Evolutionary conservation across 2,888 invertebrate genomes (phyloP), one percentile per base, ranked within the genome.

Genomic region (Mythimna vitellina): DNA sequence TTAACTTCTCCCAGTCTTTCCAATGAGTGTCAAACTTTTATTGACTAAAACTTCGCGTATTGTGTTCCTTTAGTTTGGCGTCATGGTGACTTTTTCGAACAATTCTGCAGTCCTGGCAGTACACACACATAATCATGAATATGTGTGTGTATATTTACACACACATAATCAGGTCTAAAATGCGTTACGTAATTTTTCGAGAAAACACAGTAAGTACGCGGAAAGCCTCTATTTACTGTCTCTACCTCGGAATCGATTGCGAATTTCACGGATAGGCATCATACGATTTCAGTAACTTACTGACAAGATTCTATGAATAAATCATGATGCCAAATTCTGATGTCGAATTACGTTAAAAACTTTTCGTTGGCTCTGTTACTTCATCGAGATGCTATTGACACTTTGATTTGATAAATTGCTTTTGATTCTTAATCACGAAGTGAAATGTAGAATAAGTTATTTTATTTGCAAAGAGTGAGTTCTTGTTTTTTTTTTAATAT

Each of bases 221-320:
- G 14, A 42, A 42, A 5, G 14, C 12, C 12, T 12, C 14, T 42
- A 14, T 4, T 46, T 46, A 29, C 6, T 6, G 3, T 29, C 10
- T 32, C 32, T 35, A 58, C 32, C 14, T 7, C 5, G 8, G 17
- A 38, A 38, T 60, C 38, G 22, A 22, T n/a, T n/a, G 6, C 20
- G 22, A 64, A 49, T 56, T 22, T 64, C 29, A 17, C 8, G 6
- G 12, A 49, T 56, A 46, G 17, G 6, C 17, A 42, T 42, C 49
- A 8, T 25, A 51, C 20, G 20, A 56, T 73, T 58, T 71, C 20
- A 51, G 20, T 14, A 49, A 35, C 35, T 63, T 74, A 17, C 17
- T 17, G 17, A 35, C 14, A 49, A 20, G 14, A 49, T 20, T 65
- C 3, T 3, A 56, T 65, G 65, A 74, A 73, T 74, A 74, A 74